phyloP scores from a whole-genome alignment of 2,888 invertebrate species.

The Drosophila melanosoma region DNA sequence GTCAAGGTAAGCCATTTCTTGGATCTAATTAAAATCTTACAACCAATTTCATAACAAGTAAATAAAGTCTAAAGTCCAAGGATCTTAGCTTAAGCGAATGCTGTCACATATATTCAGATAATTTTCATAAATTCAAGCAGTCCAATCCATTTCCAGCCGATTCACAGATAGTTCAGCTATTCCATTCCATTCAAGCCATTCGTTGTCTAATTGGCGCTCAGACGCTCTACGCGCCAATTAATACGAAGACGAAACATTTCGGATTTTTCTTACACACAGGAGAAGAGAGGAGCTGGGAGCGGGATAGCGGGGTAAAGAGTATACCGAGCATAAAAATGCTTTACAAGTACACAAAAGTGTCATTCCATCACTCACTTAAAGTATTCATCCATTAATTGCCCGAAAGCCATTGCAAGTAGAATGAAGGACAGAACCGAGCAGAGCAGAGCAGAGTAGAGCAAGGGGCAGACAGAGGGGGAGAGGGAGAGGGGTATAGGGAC shows the following conservation, averaged over 20 bases:
- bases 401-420: conserved; percentile 76
- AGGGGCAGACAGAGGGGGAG: neutral
- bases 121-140: conserved; percentile 72
- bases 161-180: conserved; percentile 3
- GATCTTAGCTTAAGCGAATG: conserved; percentile 30
- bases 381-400: conserved; percentile 84
- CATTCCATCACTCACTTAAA: conserved; percentile 84
- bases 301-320: conserved; percentile 11
- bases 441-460: conserved; percentile 21
- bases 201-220: conserved; percentile 66
- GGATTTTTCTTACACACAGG: conserved; percentile 53
- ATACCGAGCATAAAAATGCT: conserved; percentile 73
- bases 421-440: conserved; percentile 14
- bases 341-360: conserved; percentile 82
- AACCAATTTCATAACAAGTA: neutral
- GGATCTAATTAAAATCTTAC: neutral
- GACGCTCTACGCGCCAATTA: conserved; percentile 60
- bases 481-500: conserved; percentile 2
- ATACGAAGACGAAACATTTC: conserved; percentile 56
- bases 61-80: neutral
- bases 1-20: neutral
- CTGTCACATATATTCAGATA: conserved; percentile 54
- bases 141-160: conserved; percentile 26
- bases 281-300: neutral
- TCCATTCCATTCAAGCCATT: conserved; percentile 36